Evolutionary conservation across 2,888 invertebrate genomes (phyloP), one percentile per base, ranked within the genome.

Genomic region (Empis livida): DNA sequence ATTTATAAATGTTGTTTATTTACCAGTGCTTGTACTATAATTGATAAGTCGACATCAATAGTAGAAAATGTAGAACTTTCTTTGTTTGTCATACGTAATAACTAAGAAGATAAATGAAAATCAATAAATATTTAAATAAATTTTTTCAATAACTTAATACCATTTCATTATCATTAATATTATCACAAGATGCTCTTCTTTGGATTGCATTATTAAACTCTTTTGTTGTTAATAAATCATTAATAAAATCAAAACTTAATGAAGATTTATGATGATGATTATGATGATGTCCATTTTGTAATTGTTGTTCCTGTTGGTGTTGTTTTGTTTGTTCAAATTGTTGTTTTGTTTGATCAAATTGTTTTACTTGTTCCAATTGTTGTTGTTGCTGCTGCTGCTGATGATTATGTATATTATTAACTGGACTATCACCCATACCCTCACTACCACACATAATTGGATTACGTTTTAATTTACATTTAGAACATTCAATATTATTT

Each of bases 11-110:
- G 32, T 16, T 39, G 14, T 14, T 43, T 9, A 40, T 16, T 56
- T 55, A 60, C 61, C 57, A 68, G 59, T 55, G 68, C 65, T 60
- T 65, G 64, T 59, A 63, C 60, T 56, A 68, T 57, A 47, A 59
- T 59, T 49, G 61, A 59, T 54, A 66, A 65, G 50, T 62, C 62
- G 49, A 61, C 56, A 53, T 67, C 61, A 37, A 59, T 51, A 43
- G 62, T 66, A 49, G 61, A 58, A 53, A 68, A 58, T 37, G 59
- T 62, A 27, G 59, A 57, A 53, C 52, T 57, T 50, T 56, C 53
- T 44, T 61, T 59, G 49, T 61, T 60, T 53, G 61, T 59, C 53
- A 35, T 41, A 27, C 14, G 45, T 47, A 45, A 42, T 42, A 39
- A 42, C 48, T 49, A 42, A 23, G 49, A 47, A 39, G 1, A 45